These are phyloP conservation scores for Calidris pygmaea DNA, from an alignment of 2,113 vertebrate species.

Conservation along the genomic window DNA sequence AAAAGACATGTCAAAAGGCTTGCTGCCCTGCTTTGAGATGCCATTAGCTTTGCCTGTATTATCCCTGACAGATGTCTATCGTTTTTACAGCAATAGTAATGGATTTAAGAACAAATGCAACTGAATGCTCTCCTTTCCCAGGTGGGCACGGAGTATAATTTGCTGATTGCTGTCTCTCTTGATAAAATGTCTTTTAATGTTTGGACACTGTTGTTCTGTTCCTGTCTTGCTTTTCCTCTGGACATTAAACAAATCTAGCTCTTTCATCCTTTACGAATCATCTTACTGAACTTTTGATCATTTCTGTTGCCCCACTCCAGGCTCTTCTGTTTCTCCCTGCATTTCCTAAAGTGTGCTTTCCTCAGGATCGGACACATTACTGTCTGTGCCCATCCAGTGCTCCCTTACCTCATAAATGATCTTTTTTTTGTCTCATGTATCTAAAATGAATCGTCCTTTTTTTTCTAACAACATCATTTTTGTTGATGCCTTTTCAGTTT, in stretches of 20 bases:
- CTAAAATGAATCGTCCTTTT: neutral
- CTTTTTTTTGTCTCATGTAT: neutral
- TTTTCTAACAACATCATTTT: neutral
- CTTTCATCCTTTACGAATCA: neutral
- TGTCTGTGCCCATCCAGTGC: neutral
- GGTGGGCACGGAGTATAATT: neutral
- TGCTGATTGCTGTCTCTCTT: neutral
- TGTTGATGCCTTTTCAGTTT: neutral
- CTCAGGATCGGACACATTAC: neutral
- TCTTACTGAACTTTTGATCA: neutral
- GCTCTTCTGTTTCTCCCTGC: neutral
- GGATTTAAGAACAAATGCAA: neutral
- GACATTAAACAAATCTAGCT: neutral
- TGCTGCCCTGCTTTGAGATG: neutral
- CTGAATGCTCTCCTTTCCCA: neutral
- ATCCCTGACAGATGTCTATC: neutral
- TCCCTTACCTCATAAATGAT: neutral
- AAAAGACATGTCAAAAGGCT: neutral
- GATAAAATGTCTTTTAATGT: neutral
- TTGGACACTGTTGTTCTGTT: neutral
- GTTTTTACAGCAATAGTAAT: neutral
- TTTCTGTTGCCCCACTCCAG: neutral
- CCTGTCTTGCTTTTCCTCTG: neutral
- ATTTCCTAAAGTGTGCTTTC: neutral
- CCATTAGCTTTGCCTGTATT: neutral